These are phyloP conservation scores for Lasioglossum villosulum DNA, from an alignment of 2,888 invertebrate species.

Conservation along the genomic window DNA sequence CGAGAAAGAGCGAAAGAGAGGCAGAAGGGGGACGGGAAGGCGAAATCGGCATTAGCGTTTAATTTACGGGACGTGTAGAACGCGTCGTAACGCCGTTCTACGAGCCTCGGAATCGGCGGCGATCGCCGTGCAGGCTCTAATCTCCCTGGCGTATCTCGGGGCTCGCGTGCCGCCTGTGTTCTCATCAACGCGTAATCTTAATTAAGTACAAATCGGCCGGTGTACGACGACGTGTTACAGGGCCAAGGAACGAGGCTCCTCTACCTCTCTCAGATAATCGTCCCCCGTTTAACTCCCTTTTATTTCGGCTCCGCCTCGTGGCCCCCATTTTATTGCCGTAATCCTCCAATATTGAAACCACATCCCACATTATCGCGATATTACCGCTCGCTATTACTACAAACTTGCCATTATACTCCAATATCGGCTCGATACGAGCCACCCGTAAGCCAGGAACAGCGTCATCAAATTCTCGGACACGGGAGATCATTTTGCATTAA, in stretches of 20 bases:
- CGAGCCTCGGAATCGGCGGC: slow-evolving; percentile 32
- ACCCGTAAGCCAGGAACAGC: neutral
- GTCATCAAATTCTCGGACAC: neutral
- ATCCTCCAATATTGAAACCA: slow-evolving; percentile 28
- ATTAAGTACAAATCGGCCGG: slow-evolving; percentile 71
- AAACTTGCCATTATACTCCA: neutral
- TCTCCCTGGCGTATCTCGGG: slow-evolving; percentile 60
- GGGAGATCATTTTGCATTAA: neutral
- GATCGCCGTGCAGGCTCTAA: slow-evolving; percentile 44
- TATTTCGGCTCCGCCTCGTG: neutral
- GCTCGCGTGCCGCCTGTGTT: slow-evolving; percentile 64
- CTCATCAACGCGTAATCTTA: slow-evolving; percentile 76
- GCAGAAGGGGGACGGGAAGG: neutral
- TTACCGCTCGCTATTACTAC: neutral
- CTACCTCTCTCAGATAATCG: slow-evolving; percentile 40
- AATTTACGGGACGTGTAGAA: slow-evolving; percentile 38
- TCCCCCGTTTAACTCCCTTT: slow-evolving; percentile 34
- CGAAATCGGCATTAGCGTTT: slow-evolving; percentile 28
- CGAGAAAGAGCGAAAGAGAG: neutral
- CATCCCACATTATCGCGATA: slow-evolving; percentile 16
- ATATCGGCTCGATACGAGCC: neutral
- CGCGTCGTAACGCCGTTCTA: slow-evolving; percentile 37
- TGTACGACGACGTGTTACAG: slow-evolving; percentile 53
- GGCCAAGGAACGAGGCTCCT: slow-evolving; percentile 21
- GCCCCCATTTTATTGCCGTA: slow-evolving; percentile 12